Percentiles rank a stretch among this genome's conserved stretches.
phyloP scores from a whole-genome alignment of 1,140 invertebrate species.

The Mactra quadrangularis region DNA sequence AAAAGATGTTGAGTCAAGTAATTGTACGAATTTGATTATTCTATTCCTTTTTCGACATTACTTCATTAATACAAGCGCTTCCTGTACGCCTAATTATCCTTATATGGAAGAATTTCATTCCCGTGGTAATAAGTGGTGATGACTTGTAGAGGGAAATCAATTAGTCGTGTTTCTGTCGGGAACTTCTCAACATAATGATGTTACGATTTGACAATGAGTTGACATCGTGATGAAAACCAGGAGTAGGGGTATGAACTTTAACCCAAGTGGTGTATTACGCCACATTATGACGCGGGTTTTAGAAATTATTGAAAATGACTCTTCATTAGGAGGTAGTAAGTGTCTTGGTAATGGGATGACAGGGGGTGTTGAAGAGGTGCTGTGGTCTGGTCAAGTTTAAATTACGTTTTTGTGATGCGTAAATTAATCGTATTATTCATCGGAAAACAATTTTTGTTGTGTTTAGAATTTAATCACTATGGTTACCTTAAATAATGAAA shows the following conservation, averaged over 20 bases:
- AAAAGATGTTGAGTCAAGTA: too few relatives aligned
- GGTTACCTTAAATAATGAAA: too few relatives aligned
- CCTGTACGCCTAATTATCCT: too few relatives aligned
- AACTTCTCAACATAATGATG: slow-evolving; percentile 17
- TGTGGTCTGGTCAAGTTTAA: slow-evolving; percentile 23
- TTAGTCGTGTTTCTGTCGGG: background rate
- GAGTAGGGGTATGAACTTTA: slow-evolving; percentile 19
- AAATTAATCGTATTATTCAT: too few relatives aligned
- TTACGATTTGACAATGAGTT: slow-evolving; percentile 16
- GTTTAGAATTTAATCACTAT: too few relatives aligned
- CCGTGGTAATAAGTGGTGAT: too few relatives aligned
- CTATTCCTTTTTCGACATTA: too few relatives aligned
- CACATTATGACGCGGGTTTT: slow-evolving; percentile 3
- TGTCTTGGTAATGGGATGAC: slow-evolving; percentile 13
- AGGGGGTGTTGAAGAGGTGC: slow-evolving; percentile 15
- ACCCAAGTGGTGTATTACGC: slow-evolving; percentile 24
- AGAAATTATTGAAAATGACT: slow-evolving; percentile 11
- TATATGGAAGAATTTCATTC: too few relatives aligned
- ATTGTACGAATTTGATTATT: too few relatives aligned
- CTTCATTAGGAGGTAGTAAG: slow-evolving; percentile 13
- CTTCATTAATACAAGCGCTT: too few relatives aligned
- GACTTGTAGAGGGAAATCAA: background rate
- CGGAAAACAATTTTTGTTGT: too few relatives aligned
- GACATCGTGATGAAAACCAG: slow-evolving; percentile 3
- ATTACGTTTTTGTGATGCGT: too few relatives aligned